Conservation (phyloP, 2,888 invertebrate species). For the Sesia apiformis region DNA sequence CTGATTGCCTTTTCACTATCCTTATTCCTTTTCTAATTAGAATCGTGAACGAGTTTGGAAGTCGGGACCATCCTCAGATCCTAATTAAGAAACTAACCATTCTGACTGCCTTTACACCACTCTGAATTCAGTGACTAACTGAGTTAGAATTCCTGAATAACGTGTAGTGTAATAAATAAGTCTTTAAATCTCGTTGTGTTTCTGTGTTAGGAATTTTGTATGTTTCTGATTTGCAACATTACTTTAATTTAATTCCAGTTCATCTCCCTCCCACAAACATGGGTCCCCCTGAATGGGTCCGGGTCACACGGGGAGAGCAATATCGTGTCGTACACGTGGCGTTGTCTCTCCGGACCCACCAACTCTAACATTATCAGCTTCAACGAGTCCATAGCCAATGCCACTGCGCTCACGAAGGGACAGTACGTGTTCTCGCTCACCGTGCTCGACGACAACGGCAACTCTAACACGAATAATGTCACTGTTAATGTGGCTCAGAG, state of each 20-base stretch:
- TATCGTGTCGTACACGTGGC: constrained; percentile 89
- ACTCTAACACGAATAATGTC: constrained; percentile 82
- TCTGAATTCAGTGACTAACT: too few relatives aligned
- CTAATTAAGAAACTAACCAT: too few relatives aligned
- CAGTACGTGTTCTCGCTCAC: constrained; percentile 86
- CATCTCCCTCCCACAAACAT: constrained; percentile 88
- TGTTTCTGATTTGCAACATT: too few relatives aligned
- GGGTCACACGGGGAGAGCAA: constrained; percentile 88
- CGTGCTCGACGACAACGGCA: constrained; percentile 89
- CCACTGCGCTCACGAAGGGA: constrained; percentile 87
- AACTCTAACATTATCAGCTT: constrained; percentile 67
- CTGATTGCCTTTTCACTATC: too few relatives aligned
- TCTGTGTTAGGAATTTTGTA: too few relatives aligned
- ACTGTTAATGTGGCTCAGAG: constrained; percentile 89
- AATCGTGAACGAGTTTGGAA: too few relatives aligned
- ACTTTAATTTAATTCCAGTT: constrained; percentile 61
- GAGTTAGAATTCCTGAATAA: too few relatives aligned
- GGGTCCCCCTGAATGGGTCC: constrained; percentile 85
- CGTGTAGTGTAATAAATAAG: too few relatives aligned
- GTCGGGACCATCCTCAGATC: too few relatives aligned
- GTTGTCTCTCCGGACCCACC: constrained; percentile 81
- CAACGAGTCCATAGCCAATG: constrained; percentile 82
- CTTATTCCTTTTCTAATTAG: too few relatives aligned
- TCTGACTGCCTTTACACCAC: too few relatives aligned
- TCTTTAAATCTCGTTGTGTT: too few relatives aligned